These are phyloP conservation scores for Ectemnius lituratus DNA, from an alignment of 2,888 invertebrate species.

Conservation along the genomic window DNA sequence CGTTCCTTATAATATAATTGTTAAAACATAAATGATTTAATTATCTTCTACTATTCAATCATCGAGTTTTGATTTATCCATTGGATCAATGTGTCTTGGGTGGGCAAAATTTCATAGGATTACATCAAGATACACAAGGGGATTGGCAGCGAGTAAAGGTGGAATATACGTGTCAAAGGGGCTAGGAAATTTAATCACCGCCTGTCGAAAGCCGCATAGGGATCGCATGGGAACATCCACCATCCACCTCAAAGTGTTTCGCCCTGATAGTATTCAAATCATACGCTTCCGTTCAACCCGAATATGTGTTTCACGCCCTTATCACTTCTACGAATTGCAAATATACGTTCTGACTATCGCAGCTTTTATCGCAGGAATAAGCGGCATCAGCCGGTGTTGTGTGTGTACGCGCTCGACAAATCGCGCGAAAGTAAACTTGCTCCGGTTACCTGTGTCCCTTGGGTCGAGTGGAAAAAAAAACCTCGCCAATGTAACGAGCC, in stretches of 20 bases:
- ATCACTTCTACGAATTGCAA: conserved; percentile 30
- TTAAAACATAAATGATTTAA: too few species aligned
- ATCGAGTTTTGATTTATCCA: too few species aligned
- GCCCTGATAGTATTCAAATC: conserved; percentile 39
- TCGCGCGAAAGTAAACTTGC: conserved; percentile 16
- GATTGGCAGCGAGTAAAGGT: too few species aligned
- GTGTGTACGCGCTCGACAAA: conserved; percentile 10
- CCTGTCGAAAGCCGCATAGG: conserved; percentile 1
- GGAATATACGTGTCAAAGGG: conserved; percentile 6
- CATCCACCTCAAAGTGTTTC: not conserved
- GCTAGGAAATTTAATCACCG: not conserved
- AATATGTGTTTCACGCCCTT: conserved; percentile 49
- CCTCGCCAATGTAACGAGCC: too few species aligned
- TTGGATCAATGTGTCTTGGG: too few species aligned
- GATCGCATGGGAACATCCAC: not conserved
- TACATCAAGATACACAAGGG: too few species aligned
- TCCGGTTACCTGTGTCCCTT: too few species aligned
- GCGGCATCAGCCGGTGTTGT: conserved; percentile 7
- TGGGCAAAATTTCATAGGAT: too few species aligned
- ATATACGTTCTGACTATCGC: conserved; percentile 40
- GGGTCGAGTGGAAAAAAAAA: too few species aligned
- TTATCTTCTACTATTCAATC: too few species aligned
- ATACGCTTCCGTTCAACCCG: conserved; percentile 49
- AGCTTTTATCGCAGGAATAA: conserved; percentile 32
- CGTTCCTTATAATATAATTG: too few species aligned